Evolutionary conservation across 2,888 invertebrate genomes (phyloP), one percentile per base, ranked within the genome.

Genomic region (Ctenicera cuprea): DNA sequence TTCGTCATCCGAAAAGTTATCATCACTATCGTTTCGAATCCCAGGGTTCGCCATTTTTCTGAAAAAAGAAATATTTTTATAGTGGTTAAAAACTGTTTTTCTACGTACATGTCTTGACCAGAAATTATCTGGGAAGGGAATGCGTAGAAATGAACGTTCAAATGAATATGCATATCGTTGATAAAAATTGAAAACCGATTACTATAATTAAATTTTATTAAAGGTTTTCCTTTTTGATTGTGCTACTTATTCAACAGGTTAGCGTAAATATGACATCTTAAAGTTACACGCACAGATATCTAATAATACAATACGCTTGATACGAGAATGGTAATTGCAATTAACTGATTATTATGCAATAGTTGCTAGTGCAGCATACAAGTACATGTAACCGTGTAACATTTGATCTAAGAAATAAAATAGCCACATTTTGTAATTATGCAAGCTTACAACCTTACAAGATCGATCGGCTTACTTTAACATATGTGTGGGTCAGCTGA

Each of bases 1-100:
- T 88, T 96, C 96, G 84, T 96, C 96, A 87, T 95, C 95, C 43
- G 95, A 94, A 85, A 92, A 91, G 87, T 95, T 94, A 82, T 92
- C 90, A 86, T 94, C 93, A 86, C 93, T 93, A 83, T 91, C 92
- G 87, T 92, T 92, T 87, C 91, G 89, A 83, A 89, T 86, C 72
- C 90, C 92, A 87, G 94, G 90, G n/a, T 50, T 37, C 87, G 92
- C 90, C 92, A 92, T 93, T 75, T 80, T 68, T 18, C 69, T 69
- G 69, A 48, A 69, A 68, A 52, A 52, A 11, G 20, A n/a, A n/a
- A n/a, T 12, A 43, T 14, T 12, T 12, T 38, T 38, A 11, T 12
- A 45, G 8, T 45, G 45, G 14, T 16, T 16, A 16, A 16, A 7
- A 16, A 45, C 14, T 16, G 16, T 14, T 43, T 43, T 26, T 26